phyloP scores from a whole-genome alignment of 2,113 vertebrate genomes.

The Ptilorrhoa leucosticta region DNA sequence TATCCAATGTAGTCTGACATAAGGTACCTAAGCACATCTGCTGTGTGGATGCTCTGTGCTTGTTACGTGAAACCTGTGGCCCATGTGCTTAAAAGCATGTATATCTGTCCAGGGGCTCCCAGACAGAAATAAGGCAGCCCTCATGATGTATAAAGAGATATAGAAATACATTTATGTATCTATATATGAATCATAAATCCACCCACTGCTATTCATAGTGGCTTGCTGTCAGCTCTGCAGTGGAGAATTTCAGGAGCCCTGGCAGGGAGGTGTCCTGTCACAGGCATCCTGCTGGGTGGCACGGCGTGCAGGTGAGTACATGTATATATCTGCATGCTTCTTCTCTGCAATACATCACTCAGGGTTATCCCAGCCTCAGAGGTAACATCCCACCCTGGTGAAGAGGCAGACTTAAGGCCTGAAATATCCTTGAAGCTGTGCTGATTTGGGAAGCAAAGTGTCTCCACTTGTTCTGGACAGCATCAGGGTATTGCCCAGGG shows the following conservation, averaged over 20 bases:
- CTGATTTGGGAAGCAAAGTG: not conserved
- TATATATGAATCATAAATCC: not conserved
- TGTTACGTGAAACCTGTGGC: not conserved
- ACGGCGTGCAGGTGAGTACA: rapidly evolving
- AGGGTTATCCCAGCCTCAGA: not conserved
- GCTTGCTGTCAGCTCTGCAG: not conserved
- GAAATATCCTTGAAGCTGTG: not conserved
- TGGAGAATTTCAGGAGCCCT: not conserved
- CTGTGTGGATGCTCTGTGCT: not conserved
- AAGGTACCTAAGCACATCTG: not conserved
- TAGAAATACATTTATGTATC: not conserved
- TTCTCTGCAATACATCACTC: not conserved
- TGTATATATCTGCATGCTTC: not conserved
- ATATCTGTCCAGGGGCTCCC: not conserved
- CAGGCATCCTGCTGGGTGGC: not conserved
- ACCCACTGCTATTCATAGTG: not conserved
- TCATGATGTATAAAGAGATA: not conserved
- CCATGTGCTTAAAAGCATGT: not conserved
- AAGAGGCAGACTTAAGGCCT: not conserved
- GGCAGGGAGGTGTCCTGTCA: not conserved
- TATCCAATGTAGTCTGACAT: not conserved
- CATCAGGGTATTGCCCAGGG: not conserved
- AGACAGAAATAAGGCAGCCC: not conserved
- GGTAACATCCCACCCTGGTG: not conserved
- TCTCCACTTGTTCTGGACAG: not conserved